Base-by-base conservation (phyloP, 1,140 invertebrate genomes). In the Cardiocondyla obscurior region DNA sequence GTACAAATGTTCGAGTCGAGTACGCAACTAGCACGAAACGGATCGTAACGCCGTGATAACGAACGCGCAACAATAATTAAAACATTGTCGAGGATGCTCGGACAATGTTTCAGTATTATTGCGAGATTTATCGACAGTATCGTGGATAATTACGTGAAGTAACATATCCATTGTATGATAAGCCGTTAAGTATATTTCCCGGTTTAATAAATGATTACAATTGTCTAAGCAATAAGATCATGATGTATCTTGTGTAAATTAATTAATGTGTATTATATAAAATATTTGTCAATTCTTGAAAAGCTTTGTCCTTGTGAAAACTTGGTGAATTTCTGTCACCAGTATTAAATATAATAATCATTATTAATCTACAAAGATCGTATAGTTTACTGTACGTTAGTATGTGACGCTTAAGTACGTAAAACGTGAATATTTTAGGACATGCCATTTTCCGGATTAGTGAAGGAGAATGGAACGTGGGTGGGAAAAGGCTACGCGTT, bases 401-500 rank as follows among this genome's bases (percentile, higher is more conserved):
- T 73, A 72, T 1, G 6, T 22, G 12, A 44, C 28, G 3, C 12
- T 39, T 22, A 5, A 36, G n/a, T 60, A 16, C 16, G 22, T n/a
- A 79, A n/a, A 42, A 79, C 79, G 58, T 62, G 7, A 46, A 60
- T 79, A 33, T 69, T 51, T 0, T 33, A 94, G 93, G 91, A 93
- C 69, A 91, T 88, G 86, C 93, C 93, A 0, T 93, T 91, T 55
- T 93, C 93, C 0, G 89, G 87, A 58, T 82, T 94, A 0, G 88
- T 92, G 22, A 77, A 91, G n/a, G 90, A 89, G 22, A 96, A 96
- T 91, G 96, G 95, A 3, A 95, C 90, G 0, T 74, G 95, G 0
- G 81, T 94, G 0, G 97, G 96, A 0, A 92, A 86, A 7, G 97
- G 97, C 4, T 95, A 97, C 14, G 96, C 96, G 0, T 97, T 97